Conservation (phyloP, 2,113 vertebrate species). For the Callithrix jacchus region DNA sequence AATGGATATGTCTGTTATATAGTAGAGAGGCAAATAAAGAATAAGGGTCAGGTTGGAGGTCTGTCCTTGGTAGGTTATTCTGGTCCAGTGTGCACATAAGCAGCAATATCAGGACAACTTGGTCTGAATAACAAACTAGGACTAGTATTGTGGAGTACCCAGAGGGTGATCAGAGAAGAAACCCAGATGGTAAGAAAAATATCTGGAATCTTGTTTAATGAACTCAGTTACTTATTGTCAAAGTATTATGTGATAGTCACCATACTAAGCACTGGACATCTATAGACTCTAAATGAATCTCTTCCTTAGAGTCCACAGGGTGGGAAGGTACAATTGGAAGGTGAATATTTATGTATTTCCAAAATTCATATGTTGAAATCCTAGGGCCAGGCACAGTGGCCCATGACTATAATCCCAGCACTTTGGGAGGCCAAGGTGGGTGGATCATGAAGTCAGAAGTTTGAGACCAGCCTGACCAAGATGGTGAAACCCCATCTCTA, state of each 20-base stretch:
- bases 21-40: background rate
- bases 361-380: background rate
- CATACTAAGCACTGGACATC: background rate
- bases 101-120: background rate
- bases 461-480: too few relatives aligned
- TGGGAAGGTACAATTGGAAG: background rate
- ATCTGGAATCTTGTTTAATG: background rate
- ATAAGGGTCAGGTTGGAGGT: background rate
- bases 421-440: too few relatives aligned
- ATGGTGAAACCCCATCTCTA: too few relatives aligned
- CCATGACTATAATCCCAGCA: too few relatives aligned
- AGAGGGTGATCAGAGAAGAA: background rate
- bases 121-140: background rate
- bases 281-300: background rate
- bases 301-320: background rate
- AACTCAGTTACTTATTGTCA: background rate
- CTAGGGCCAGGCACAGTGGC: background rate
- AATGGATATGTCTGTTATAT: background rate
- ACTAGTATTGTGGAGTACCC: background rate
- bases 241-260: background rate
- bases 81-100: background rate
- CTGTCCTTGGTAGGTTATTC: background rate
- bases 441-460: too few relatives aligned
- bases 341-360: background rate
- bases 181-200: background rate